Evolutionary conservation across 2,113 vertebrate species (phyloP).

Genomic region (Meriones unguiculatus): DNA sequence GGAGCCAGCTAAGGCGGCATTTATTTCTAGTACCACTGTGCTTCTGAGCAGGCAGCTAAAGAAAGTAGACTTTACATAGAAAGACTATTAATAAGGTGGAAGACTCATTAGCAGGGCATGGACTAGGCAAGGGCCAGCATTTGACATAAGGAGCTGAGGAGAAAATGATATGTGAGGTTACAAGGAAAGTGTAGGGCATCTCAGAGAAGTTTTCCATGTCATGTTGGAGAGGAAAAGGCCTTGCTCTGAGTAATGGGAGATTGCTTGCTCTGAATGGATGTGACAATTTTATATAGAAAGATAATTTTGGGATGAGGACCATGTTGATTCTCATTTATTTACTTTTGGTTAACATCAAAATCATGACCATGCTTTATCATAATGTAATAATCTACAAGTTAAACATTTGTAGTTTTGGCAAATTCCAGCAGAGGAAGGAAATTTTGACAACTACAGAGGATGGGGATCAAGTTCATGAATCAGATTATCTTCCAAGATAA

Average conservation of each 20-base stretch:
- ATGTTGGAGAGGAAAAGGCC: background rate
- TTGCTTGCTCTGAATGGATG: background rate
- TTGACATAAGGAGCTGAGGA: rapidly evolving
- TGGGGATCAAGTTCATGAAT: background rate
- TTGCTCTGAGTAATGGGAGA: background rate
- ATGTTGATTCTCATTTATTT: background rate
- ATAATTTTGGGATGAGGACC: background rate
- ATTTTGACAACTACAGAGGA: background rate
- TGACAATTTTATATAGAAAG: background rate
- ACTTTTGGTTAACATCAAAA: background rate
- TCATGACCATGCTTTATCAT: background rate
- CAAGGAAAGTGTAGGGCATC: background rate
- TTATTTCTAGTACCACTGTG: background rate
- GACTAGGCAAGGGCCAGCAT: background rate
- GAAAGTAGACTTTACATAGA: background rate
- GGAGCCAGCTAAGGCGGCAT: background rate
- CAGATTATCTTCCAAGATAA: background rate
- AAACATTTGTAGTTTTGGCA: background rate
- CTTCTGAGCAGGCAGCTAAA: background rate
- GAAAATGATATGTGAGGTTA: too few species aligned
- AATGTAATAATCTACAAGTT: background rate
- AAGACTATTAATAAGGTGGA: background rate
- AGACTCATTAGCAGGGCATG: background rate
- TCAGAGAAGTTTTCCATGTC: background rate
- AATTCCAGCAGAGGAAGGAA: background rate